Base-by-base conservation (phyloP, 2,888 invertebrate genomes). In the Tetrapedia diversipes region DNA sequence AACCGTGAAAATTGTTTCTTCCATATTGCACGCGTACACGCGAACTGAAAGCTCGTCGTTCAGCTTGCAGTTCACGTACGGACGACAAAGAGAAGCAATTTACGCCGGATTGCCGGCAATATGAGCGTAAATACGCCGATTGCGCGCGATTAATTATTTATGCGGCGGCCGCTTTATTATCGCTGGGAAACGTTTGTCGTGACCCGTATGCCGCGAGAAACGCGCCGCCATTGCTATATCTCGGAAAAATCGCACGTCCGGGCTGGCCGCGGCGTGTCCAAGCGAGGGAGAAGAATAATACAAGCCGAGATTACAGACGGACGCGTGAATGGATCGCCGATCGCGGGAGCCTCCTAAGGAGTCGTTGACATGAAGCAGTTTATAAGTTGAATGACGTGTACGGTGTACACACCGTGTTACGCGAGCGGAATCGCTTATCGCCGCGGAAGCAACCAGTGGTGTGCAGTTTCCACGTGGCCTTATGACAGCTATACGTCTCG, bases 371-470 rank as follows among this genome's bases (percentile, higher is more conserved):
- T 56, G 37, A 60, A 74, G 60, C 41, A 37, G 59, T 77, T 64
- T 74, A 68, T 63, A 41, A 45, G 68, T 60, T 61, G 69, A 79
- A 77, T 71, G 74, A 81, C 79, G 69, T 41, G 68, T 65, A 63
- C 32, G 32, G 68, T 54, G 54, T 59, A 53, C 65, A 53, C 61
- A 54, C 53, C 41, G 51, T 37, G 66, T 77, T 80, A 76, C 79
- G 82, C 54, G 64, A 66, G 64, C 63, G 70, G 84, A 77, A 85
- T 85, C 75, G 83, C 75, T 84, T 83, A 81, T 63, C 77, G 66
- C 68, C n/a, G 37, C 67, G 84, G 81, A 74, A 84, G 84, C 83
- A 84, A 83, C 82, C 83, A 79, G 82, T 83, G 81, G 80, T 64
- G 80, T 64, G 80, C 65, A 78, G 63, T 77, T 78, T 79, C 80